Evolutionary conservation across 2,113 vertebrate genomes (phyloP).

Genomic region (Nesospiza acunhae): DNA sequence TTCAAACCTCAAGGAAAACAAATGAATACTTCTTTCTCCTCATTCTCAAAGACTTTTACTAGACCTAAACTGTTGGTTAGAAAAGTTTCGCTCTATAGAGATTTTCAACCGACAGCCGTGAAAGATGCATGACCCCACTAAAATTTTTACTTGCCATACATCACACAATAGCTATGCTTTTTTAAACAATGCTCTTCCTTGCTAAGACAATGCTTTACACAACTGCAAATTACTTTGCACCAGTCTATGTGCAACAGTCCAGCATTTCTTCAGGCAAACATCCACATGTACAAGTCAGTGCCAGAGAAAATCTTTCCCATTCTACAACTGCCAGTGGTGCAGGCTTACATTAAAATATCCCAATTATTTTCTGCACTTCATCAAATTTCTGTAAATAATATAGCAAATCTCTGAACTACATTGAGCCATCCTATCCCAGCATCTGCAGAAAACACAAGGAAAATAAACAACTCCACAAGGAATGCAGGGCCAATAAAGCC

Average conservation of each 20-base stretch:
- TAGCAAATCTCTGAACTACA: not conserved
- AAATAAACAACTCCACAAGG: not conserved
- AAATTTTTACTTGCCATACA: not conserved
- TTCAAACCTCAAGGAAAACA: not conserved
- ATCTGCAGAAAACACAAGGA: not conserved
- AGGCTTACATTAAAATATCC: not conserved
- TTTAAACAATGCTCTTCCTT: not conserved
- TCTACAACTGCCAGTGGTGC: not conserved
- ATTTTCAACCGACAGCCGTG: not conserved
- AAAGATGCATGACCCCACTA: not conserved
- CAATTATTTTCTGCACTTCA: not conserved
- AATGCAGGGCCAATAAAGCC: not conserved
- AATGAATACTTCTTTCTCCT: not conserved
- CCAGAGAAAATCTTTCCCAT: not conserved
- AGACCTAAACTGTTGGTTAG: not conserved
- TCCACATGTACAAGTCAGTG: fast-evolving
- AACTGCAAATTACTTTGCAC: not conserved
- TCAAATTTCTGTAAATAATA: not conserved
- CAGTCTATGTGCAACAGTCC: too few relatives aligned
- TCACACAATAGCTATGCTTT: not conserved
- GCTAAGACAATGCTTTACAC: not conserved
- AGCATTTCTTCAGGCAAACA: not conserved
- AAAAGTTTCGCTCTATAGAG: not conserved
- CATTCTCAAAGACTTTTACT: not conserved
- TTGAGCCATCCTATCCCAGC: not conserved